A percentile compares a stretch with the other conserved stretches of the same genome.
Evolutionary conservation across 2,888 invertebrate genomes (phyloP).

Genomic region (Parnassius orleans): DNA sequence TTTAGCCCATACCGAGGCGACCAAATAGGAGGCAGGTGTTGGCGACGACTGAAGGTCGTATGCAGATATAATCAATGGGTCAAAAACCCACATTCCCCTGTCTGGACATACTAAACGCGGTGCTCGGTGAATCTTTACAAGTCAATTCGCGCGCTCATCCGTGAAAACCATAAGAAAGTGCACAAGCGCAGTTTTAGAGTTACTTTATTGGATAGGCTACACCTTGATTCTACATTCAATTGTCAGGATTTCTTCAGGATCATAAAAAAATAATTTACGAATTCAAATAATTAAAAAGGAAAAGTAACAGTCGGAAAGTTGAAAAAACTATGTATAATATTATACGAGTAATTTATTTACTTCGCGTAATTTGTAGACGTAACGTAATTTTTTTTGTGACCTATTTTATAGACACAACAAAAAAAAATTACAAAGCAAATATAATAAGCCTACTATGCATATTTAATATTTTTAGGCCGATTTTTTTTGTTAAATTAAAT

Average conservation of each 20-base stretch:
- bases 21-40: conserved; percentile 48
- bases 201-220: not conserved
- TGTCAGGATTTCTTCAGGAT: no score
- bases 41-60: conserved; percentile 50
- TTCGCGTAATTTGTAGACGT: no score
- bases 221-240: not conserved
- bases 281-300: no score
- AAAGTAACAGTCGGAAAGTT: no score
- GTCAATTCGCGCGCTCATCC: conserved; percentile 13
- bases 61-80: conserved; percentile 58
- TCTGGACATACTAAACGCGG: conserved; percentile 1
- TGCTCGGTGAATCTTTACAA: conserved; percentile 20
- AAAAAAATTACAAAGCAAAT: no score
- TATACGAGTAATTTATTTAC: not conserved
- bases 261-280: no score
- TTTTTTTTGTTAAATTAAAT: no score
- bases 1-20: not conserved
- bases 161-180: conserved; percentile 11
- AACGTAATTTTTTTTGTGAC: no score
- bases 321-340: not conserved
- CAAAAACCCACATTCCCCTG: conserved; percentile 48
- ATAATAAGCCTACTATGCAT: no score
- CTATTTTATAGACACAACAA: no score
- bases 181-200: not conserved
- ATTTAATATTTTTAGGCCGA: no score